Conservation (phyloP, 2,797 vertebrate species). For the Hypotaenidia philippensis region DNA sequence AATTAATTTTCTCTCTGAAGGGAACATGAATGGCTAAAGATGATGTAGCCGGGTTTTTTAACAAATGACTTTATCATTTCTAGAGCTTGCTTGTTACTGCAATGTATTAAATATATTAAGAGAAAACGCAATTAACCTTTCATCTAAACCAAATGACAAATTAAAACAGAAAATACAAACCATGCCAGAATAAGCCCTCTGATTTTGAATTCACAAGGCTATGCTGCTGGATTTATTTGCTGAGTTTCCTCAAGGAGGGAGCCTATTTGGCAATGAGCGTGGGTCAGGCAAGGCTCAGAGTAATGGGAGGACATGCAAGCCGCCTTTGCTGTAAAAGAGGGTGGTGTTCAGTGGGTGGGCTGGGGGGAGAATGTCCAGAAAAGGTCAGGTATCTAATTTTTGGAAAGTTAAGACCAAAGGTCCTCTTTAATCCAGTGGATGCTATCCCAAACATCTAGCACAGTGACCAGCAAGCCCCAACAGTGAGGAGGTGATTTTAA, state of each 20-base stretch:
- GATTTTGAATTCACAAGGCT: slow-evolving; percentile 47
- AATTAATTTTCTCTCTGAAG: slow-evolving; percentile 83
- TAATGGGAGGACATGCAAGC: rapidly evolving
- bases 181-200: slow-evolving; percentile 52
- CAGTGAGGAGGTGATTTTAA: background rate
- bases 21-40: slow-evolving; percentile 79
- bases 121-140: slow-evolving; percentile 72
- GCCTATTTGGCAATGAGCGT: background rate
- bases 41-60: slow-evolving; percentile 76
- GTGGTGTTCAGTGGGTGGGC: background rate
- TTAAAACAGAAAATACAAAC: slow-evolving; percentile 63
- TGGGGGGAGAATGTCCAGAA: rapidly evolving
- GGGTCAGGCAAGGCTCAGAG: background rate
- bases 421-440: background rate
- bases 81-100: slow-evolving; percentile 69
- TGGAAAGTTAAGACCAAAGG: background rate
- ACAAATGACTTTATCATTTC: slow-evolving; percentile 81
- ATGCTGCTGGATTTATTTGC: background rate
- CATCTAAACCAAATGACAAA: slow-evolving; percentile 71
- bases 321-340: background rate
- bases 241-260: slow-evolving; percentile 7
- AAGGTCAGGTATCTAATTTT: rapidly evolving
- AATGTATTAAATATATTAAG: slow-evolving; percentile 73
- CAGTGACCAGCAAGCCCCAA: background rate
- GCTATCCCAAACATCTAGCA: background rate